These are phyloP conservation scores for Petroica traversi DNA, from an alignment of 2,113 vertebrate genomes.

Conservation along the genomic window DNA sequence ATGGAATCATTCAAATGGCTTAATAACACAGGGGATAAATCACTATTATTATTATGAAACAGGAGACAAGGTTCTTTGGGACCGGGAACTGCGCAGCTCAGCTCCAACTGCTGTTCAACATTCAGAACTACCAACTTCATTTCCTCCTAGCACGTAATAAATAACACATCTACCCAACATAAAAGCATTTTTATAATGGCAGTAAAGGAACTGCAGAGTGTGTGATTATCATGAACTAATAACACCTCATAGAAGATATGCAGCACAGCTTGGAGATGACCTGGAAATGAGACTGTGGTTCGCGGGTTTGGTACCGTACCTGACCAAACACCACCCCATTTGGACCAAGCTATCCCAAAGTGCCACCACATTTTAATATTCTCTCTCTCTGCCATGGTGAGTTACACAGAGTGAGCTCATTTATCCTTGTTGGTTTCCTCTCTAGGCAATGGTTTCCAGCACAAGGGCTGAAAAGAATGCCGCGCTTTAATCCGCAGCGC, in stretches of 20 bases:
- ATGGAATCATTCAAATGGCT: conserved; percentile 43
- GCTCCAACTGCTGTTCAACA: conserved; percentile 55
- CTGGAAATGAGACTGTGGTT: not conserved
- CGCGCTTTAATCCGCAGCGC: not conserved
- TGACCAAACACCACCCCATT: not conserved
- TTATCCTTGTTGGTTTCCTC: not conserved
- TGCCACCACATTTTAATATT: not conserved
- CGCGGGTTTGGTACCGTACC: not conserved
- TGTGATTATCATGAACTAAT: conserved; percentile 43
- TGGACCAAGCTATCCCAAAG: not conserved
- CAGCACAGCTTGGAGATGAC: not conserved
- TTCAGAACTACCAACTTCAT: conserved; percentile 64
- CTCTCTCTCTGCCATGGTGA: not conserved
- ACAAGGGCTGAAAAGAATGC: not conserved
- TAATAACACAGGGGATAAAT: conserved; percentile 58
- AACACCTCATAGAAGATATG: not conserved
- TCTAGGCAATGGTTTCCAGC: not conserved
- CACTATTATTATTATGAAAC: conserved; percentile 52
- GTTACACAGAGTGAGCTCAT: not conserved
- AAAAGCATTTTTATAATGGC: conserved; percentile 50
- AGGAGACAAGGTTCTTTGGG: conserved; percentile 43
- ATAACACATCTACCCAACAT: conserved; percentile 55
- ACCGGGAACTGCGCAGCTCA: conserved; percentile 1
- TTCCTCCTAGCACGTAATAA: conserved; percentile 59
- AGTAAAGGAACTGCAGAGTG: conserved; percentile 55